A percentile compares a stretch with the other conserved stretches of the same genome.
Conservation (phyloP, 2,888 invertebrate species). For the Hetaerina titia region DNA sequence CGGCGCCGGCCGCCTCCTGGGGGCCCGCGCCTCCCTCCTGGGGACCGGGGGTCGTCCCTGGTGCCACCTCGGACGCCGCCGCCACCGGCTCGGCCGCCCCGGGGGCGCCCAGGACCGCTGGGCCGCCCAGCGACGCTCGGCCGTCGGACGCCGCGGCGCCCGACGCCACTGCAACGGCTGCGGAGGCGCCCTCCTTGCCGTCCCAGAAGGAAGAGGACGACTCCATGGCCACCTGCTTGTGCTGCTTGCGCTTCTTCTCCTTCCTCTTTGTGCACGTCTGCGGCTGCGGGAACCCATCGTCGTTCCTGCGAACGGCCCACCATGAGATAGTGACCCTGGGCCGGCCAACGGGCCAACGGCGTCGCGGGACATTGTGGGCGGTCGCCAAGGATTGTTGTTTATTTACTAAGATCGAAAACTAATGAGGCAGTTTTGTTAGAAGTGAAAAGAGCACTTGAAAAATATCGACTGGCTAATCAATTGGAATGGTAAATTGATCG, state of each 20-base stretch:
- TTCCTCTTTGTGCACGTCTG: slow-evolving; percentile 77
- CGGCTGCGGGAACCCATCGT: slow-evolving; percentile 76
- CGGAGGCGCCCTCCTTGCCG: slow-evolving; percentile 36
- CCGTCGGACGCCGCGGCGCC: not conserved
- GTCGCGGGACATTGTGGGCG: too few relatives aligned
- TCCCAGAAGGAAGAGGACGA: not conserved
- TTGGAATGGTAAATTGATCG: too few relatives aligned
- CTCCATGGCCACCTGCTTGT: slow-evolving; percentile 6
- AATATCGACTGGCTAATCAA: too few relatives aligned
- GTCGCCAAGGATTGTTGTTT: not conserved
- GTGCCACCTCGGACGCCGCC: not conserved
- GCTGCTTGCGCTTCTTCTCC: slow-evolving; percentile 68
- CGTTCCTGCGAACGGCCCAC: slow-evolving; percentile 74
- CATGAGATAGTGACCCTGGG: not conserved
- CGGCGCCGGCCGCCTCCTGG: not conserved
- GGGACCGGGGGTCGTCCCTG: too few relatives aligned
- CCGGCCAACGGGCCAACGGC: too few relatives aligned
- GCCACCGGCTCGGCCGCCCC: not conserved
- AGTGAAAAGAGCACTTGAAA: too few relatives aligned
- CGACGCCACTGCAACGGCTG: not conserved
- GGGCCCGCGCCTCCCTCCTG: not conserved
- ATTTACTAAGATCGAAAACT: not conserved
- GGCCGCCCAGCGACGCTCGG: too few relatives aligned
- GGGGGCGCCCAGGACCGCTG: too few relatives aligned
- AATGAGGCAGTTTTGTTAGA: too few relatives aligned